phyloP scores from a whole-genome alignment of 1,140 invertebrate genomes.

The Hesperophylax magnus region DNA sequence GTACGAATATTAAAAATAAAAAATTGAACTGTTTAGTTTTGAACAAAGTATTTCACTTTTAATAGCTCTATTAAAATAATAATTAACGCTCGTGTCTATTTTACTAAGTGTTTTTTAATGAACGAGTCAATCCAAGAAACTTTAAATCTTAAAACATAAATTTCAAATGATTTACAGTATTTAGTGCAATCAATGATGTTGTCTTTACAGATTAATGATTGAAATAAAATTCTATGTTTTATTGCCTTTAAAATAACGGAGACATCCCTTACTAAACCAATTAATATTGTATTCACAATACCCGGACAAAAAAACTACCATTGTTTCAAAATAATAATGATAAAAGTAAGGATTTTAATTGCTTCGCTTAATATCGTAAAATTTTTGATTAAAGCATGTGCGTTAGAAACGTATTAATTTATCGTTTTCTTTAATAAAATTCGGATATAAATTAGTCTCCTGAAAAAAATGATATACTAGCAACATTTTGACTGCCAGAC shows the following conservation, averaged over 20 bases:
- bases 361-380: constrained; percentile 5
- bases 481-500: constrained; percentile 50
- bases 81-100: too few relatives aligned
- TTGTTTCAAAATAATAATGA: neutral
- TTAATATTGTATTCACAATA: neutral
- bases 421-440: constrained; percentile 49
- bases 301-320: neutral
- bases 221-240: neutral
- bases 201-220: neutral
- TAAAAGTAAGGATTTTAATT: constrained; percentile 8
- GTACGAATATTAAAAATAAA: too few relatives aligned
- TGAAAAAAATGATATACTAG: constrained; percentile 50
- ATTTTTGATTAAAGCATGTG: neutral
- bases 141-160: too few relatives aligned
- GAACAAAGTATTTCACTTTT: neutral
- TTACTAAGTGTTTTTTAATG: too few relatives aligned
- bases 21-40: too few relatives aligned
- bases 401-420: constrained; percentile 34
- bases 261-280: neutral
- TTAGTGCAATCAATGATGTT: too few relatives aligned
- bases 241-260: neutral
- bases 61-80: neutral
- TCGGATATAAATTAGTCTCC: constrained; percentile 48
- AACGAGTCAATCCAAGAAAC: too few relatives aligned
- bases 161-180: too few relatives aligned